Evolutionary conservation across 2,797 vertebrate species (phyloP), one percentile per base, ranked within the genome.

Genomic region (Protosalanx chinensis): DNA sequence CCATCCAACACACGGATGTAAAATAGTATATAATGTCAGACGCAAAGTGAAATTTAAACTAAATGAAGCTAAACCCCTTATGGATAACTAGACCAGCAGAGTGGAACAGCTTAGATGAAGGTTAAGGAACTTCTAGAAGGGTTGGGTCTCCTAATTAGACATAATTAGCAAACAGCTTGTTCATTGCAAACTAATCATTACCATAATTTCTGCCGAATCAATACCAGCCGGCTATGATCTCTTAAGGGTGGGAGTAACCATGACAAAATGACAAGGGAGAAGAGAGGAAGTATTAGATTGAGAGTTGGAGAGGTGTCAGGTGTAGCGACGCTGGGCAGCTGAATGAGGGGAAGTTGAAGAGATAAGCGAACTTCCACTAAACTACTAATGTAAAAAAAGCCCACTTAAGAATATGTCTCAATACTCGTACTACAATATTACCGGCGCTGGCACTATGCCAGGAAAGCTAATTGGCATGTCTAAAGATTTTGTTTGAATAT

Each of bases 141-240:
- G 41, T 53, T 46, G 6, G 6, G 27, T 53, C 41, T 67, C 49
- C 46, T 53, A 51, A 49, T 67, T 67, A 13, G 12, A 67, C 27
- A 49, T 67, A 56, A 67, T 67, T 67, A 67, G 27, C 29, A 16
- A 67, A 49, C 49, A 67, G 49, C 65, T 32, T 67, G 65, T 67
- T 67, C 65, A 67, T 67, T 49, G 49, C 29, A 67, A 29, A 56
- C 65, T 67, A 56, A 67, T 56, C 49, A 53, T 67, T 56, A 67
- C 23, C 65, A 51, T 56, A 12, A 51, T 67, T 53, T 51, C 46
- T 53, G 46, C 27, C 35, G 27, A 56, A 67, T 51, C 65, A 53
- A 67, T 67, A 67, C 49, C 51, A 29, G 65, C 29, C 23, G 27
- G n/a, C 62, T 33, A 30, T 10, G n/a, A 67, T 53, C 46, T 67